Conservation (phyloP, 30 jellyfish, hydroid and myxozoan species). For the Phacellophora camtschatica region DNA sequence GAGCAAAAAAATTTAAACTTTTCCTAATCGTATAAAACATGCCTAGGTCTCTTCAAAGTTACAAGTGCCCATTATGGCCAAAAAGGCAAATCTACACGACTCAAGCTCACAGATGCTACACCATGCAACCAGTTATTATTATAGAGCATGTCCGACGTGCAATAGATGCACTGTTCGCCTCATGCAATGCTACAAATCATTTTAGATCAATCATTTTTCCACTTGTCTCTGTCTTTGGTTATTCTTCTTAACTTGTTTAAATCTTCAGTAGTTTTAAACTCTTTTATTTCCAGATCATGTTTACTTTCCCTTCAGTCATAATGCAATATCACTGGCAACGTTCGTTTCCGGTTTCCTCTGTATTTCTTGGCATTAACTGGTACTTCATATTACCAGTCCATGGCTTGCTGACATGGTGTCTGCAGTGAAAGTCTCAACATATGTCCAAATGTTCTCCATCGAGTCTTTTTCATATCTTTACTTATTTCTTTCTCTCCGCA, state of each 20-base stretch:
- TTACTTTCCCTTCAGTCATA: not conserved
- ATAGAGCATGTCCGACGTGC: slow-evolving; percentile 13
- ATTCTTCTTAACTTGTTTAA: not conserved
- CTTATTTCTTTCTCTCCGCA: not conserved
- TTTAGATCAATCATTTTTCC: slow-evolving; percentile 8
- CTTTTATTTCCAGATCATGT: not conserved
- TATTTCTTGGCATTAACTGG: slow-evolving; percentile 10
- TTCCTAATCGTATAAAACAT: too few species aligned
- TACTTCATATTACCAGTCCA: not conserved
- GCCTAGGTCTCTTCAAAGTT: too few species aligned
- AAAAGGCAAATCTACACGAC: too few species aligned
- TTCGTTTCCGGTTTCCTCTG: not conserved
- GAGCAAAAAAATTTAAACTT: too few species aligned
- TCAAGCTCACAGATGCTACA: too few species aligned
- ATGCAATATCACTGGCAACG: not conserved
- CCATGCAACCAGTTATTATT: too few species aligned
- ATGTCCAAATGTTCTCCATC: not conserved
- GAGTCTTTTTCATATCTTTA: not conserved
- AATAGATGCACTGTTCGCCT: not conserved
- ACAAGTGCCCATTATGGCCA: too few species aligned
- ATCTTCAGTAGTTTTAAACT: slow-evolving; percentile 9
- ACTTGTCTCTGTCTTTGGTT: slow-evolving; percentile 25
- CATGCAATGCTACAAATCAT: slow-evolving; percentile 7
- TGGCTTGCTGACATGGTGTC: slow-evolving; percentile 1
- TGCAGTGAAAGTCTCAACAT: not conserved